phyloP scores from a whole-genome alignment of 2,888 invertebrate genomes.

The Pecten maximus region DNA sequence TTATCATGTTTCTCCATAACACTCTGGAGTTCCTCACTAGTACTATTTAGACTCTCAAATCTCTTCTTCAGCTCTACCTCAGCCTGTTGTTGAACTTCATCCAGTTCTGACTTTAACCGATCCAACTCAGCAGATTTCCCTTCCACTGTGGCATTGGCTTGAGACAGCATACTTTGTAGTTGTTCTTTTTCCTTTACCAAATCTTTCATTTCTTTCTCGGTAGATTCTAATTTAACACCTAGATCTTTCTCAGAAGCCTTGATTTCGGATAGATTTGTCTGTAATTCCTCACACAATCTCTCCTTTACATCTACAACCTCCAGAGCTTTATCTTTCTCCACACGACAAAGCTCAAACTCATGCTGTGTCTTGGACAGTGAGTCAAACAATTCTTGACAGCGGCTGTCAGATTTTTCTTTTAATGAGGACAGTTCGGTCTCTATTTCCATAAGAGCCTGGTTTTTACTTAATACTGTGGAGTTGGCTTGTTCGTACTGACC shows the following conservation, averaged over 20 bases:
- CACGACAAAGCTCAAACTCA: conserved; percentile 24
- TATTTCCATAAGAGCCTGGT: not conserved
- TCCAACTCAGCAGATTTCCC: conserved; percentile 49
- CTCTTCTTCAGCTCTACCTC: not conserved
- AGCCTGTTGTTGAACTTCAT: conserved; percentile 44
- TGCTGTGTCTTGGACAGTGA: not conserved
- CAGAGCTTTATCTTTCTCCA: conserved; percentile 24
- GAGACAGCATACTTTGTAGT: conserved; percentile 52
- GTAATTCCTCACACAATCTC: conserved; percentile 30
- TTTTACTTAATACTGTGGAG: not conserved
- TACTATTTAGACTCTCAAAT: not conserved
- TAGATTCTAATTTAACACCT: not conserved
- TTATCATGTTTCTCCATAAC: conserved; percentile 39
- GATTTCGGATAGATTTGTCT: not conserved
- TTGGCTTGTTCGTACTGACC: conserved; percentile 35
- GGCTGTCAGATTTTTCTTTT: conserved; percentile 24
- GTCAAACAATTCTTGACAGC: conserved; percentile 27
- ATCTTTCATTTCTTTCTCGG: not conserved
- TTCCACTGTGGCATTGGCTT: conserved; percentile 50
- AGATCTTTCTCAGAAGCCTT: conserved; percentile 33
- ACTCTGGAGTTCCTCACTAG: conserved; percentile 31
- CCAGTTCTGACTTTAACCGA: conserved; percentile 42
- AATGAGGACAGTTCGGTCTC: not conserved
- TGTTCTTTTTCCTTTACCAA: conserved; percentile 45
- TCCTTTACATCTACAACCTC: conserved; percentile 37